Evolutionary conservation across 2,113 vertebrate genomes (phyloP).

Genomic region (Rousettus leschenaultii): DNA sequence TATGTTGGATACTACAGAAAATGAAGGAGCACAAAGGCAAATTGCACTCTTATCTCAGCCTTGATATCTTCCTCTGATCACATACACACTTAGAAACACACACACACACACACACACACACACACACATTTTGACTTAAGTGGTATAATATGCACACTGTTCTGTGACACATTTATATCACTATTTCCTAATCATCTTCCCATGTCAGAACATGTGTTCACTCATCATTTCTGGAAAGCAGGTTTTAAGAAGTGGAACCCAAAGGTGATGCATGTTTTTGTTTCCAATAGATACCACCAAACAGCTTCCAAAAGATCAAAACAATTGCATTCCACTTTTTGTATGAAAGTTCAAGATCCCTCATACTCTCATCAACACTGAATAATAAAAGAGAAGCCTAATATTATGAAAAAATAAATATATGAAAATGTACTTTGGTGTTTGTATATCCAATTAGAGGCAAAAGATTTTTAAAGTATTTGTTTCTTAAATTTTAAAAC

Average conservation of each 20-base stretch:
- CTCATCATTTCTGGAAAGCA: background rate
- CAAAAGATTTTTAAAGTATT: background rate
- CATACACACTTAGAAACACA: background rate
- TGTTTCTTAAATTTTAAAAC: constrained; percentile 25
- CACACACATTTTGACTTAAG: background rate
- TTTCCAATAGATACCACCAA: background rate
- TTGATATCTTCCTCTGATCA: background rate
- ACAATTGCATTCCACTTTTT: background rate
- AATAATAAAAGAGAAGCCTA: background rate
- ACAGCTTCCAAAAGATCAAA: background rate
- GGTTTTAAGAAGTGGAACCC: background rate
- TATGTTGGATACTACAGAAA: constrained; percentile 27
- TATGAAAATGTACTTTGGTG: background rate
- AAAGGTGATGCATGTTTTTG: background rate
- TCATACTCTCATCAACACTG: background rate
- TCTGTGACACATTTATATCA: background rate
- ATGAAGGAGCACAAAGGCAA: constrained; percentile 18
- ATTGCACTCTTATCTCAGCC: constrained; percentile 28
- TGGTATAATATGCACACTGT: background rate
- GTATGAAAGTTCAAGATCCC: background rate
- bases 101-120: background rate
- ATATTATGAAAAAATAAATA: background rate
- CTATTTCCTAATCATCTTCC: background rate
- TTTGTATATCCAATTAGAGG: background rate
- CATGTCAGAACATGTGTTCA: background rate